Evolutionary conservation across 2,797 vertebrate genomes (phyloP).

Genomic region (Hemibagrus guttatus): DNA sequence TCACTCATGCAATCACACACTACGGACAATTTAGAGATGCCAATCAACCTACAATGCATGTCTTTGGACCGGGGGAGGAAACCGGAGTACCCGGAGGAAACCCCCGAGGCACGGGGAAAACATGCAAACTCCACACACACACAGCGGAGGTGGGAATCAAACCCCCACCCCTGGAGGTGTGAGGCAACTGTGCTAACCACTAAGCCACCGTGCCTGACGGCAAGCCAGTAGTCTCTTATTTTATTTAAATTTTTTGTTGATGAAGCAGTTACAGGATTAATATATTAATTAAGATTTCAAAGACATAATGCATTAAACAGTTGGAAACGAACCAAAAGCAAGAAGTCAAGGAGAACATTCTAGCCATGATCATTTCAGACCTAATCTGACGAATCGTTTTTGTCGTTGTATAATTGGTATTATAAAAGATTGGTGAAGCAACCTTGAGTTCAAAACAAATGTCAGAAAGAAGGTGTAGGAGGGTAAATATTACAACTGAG

Average conservation of each 20-base stretch:
- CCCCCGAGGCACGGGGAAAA: no score
- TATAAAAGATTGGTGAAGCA: neutral
- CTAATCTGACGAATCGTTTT: neutral
- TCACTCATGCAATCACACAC: no score
- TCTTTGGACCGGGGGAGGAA: no score
- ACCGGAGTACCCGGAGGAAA: no score
- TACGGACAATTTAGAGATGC: no score
- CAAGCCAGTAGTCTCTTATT: neutral
- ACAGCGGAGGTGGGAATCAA: no score
- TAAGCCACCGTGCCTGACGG: no score
- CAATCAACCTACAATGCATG: no score
- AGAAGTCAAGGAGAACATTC: neutral
- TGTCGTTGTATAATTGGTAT: neutral
- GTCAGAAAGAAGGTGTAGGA: slow-evolving; percentile 7
- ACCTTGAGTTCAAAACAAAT: slow-evolving; percentile 1
- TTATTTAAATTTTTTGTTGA: neutral
- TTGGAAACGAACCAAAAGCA: neutral
- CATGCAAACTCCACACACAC: no score
- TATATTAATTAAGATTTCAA: neutral
- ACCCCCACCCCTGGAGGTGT: no score
- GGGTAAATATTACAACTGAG: slow-evolving; percentile 2
- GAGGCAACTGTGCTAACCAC: no score
- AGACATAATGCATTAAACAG: neutral
- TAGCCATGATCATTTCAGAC: neutral
- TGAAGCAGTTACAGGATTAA: neutral